These are phyloP conservation scores for Aegypius monachus DNA, from an alignment of 2,113 vertebrate species.

Conservation along the genomic window DNA sequence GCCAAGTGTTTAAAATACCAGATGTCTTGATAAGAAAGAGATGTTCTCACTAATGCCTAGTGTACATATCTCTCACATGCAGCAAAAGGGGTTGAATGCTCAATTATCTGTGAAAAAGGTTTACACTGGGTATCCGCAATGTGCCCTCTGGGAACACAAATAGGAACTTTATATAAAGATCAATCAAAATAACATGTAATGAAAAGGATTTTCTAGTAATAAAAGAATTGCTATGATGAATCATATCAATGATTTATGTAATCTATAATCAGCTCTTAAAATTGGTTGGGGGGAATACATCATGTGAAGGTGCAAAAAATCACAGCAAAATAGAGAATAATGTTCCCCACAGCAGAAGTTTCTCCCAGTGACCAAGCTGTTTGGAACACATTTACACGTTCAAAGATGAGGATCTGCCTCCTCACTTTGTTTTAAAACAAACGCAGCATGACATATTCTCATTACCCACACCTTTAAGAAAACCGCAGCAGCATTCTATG, in stretches of 20 bases:
- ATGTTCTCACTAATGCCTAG: background rate
- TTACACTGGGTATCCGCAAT: background rate
- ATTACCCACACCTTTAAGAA: background rate
- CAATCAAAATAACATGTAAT: background rate
- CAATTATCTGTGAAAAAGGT: background rate
- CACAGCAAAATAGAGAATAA: background rate
- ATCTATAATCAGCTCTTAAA: background rate
- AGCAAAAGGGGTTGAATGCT: background rate
- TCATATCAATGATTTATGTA: background rate
- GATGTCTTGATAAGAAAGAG: background rate
- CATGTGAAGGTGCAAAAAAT: background rate
- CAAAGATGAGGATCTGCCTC: background rate
- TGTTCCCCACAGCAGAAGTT: background rate
- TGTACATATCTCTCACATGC: background rate
- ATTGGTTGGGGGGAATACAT: background rate
- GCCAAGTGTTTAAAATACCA: background rate
- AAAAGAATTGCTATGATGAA: background rate
- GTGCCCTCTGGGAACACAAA: background rate
- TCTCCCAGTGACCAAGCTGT: background rate
- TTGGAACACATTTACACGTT: background rate
- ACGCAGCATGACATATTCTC: background rate
- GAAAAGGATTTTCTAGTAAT: background rate
- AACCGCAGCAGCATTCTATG: background rate
- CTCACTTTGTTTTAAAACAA: background rate
- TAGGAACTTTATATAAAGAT: background rate